Percentiles rank a stretch among this genome's conserved stretches.
These are phyloP conservation scores for Clarias pachynema DNA, from an alignment of 2,797 vertebrate species.

Conservation along the genomic window DNA sequence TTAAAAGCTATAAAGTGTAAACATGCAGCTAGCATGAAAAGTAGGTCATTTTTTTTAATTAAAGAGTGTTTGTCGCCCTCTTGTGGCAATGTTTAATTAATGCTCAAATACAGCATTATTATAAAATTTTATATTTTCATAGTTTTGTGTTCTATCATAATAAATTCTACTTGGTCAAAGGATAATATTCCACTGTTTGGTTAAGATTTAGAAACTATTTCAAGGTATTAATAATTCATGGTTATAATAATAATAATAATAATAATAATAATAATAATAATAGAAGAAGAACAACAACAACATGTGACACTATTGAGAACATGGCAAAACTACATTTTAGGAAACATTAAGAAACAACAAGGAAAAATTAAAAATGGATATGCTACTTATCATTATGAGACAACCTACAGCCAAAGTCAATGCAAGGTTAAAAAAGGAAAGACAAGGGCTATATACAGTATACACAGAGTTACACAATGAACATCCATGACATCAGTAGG, in stretches of 20 bases:
- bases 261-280: not conserved
- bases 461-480: not conserved
- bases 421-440: not conserved
- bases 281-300: not conserved
- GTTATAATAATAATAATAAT: not conserved
- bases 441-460: not conserved
- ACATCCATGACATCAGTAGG: not conserved
- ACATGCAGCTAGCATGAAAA: not conserved
- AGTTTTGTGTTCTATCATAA: not conserved
- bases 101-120: not conserved
- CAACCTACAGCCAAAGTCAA: not conserved
- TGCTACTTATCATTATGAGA: not conserved
- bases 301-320: not conserved
- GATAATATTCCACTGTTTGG: not conserved
- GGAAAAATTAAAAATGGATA: not conserved
- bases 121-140: not conserved
- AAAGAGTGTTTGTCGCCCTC: slow-evolving; percentile 2
- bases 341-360: not conserved
- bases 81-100: not conserved
- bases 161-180: not conserved
- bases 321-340: not conserved
- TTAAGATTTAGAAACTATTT: not conserved
- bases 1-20: not conserved
- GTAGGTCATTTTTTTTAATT: not conserved
- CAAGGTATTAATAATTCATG: not conserved